A percentile compares a stretch with the other conserved stretches of the same genome.
phyloP scores from a whole-genome alignment of 2,113 vertebrate species.

The Marcusenius ussheri region DNA sequence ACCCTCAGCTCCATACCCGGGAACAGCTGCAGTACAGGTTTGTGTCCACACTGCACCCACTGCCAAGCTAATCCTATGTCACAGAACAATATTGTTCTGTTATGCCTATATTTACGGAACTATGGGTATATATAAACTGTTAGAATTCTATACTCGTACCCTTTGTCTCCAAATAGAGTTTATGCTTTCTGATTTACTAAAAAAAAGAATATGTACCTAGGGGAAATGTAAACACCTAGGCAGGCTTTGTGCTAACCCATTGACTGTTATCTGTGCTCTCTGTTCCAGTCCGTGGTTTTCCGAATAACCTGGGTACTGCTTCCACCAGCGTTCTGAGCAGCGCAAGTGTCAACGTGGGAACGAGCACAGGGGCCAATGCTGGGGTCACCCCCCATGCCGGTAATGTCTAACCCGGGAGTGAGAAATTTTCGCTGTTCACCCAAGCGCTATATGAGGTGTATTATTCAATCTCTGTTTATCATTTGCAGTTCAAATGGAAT shows the following conservation, averaged over 20 bases:
- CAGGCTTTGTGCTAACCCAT: background rate
- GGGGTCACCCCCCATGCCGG: constrained; percentile 51
- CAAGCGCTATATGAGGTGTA: background rate
- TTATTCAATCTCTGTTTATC: background rate
- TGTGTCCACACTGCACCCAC: background rate
- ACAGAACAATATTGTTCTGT: background rate
- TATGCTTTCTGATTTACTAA: background rate
- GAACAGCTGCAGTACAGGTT: constrained; percentile 12
- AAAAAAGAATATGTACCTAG: background rate
- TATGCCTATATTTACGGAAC: background rate
- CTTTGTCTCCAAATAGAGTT: background rate
- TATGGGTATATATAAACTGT: background rate
- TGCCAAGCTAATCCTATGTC: background rate
- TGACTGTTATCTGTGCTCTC: background rate
- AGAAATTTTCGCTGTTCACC: background rate
- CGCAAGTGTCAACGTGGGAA: constrained; percentile 17
- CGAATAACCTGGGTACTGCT: constrained; percentile 71
- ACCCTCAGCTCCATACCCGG: background rate
- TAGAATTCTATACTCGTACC: background rate
- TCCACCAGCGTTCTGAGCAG: constrained; percentile 42
- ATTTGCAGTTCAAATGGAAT: background rate
- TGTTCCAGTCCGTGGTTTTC: constrained; percentile 46
- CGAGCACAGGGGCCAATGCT: background rate
- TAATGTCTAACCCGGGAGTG: constrained; percentile 22
- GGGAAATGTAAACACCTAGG: background rate